Evolutionary conservation across 2,888 invertebrate genomes (phyloP).

Genomic region (Drosophila nr. fundita): DNA sequence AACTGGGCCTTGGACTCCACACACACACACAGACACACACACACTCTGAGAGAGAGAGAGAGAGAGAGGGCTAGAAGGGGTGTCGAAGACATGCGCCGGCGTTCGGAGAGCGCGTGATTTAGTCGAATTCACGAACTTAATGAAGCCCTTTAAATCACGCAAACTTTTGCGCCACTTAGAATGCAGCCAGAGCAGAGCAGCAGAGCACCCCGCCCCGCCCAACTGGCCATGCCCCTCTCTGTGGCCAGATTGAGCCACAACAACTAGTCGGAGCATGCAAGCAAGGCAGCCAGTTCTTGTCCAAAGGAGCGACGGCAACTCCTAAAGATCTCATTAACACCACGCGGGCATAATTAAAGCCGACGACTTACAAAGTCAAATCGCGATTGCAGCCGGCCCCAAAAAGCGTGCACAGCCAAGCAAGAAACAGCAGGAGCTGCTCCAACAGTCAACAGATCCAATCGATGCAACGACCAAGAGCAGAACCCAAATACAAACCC

Average conservation of each 20-base stretch:
- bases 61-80: slow-evolving; percentile 36
- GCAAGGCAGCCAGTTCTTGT: slow-evolving; percentile 5
- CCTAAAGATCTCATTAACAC: slow-evolving; percentile 84
- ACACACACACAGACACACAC: neutral
- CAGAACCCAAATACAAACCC: slow-evolving; percentile 16
- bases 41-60: neutral
- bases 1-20: slow-evolving; percentile 1
- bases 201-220: neutral
- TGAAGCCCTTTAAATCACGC: slow-evolving; percentile 86
- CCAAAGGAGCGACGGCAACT: slow-evolving; percentile 50
- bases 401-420: slow-evolving; percentile 62
- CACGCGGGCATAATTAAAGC: slow-evolving; percentile 83
- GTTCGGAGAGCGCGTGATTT: slow-evolving; percentile 84
- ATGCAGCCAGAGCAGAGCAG: slow-evolving; percentile 36
- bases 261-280: slow-evolving; percentile 70
- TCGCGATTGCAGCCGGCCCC: slow-evolving; percentile 74
- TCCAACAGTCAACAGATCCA: slow-evolving; percentile 55
- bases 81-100: slow-evolving; percentile 79
- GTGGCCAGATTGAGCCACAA: slow-evolving; percentile 69
- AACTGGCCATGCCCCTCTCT: slow-evolving; percentile 1
- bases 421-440: slow-evolving; percentile 23
- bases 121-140: slow-evolving; percentile 86
- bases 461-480: slow-evolving; percentile 62
- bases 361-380: slow-evolving; percentile 79
- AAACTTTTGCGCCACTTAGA: slow-evolving; percentile 81